phyloP scores from a whole-genome alignment of 2,888 invertebrate genomes.

The Phasia obesa region DNA sequence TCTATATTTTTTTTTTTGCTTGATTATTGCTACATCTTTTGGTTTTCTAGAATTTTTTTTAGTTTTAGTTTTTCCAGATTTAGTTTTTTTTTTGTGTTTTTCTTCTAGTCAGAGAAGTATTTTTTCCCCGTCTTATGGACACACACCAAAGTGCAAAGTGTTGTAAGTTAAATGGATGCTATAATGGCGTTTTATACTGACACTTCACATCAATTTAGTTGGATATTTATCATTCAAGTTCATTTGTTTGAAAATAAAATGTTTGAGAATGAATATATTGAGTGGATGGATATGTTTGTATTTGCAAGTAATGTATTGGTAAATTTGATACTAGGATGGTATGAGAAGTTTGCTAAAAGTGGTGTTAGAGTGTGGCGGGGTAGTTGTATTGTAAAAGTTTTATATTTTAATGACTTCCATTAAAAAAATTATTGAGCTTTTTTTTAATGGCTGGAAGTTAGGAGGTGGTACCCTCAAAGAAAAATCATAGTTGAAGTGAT shows the following conservation, averaged over 20 bases:
- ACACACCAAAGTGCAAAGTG: constrained; percentile 79
- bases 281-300: constrained; percentile 10
- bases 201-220: constrained; percentile 69
- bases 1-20: constrained; percentile 24
- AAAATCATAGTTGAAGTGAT: no score
- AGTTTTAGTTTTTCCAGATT: constrained; percentile 14
- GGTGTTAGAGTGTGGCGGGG: background rate
- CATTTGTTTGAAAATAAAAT: constrained; percentile 62
- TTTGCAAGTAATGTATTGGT: constrained; percentile 33
- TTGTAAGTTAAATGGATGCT: constrained; percentile 80
- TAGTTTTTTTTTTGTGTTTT: constrained; percentile 1
- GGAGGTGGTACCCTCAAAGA: no score
- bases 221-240: constrained; percentile 71
- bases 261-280: background rate
- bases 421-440: no score
- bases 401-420: no score
- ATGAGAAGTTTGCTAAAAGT: constrained; percentile 14
- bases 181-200: constrained; percentile 76
- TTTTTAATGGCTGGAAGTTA: no score
- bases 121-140: constrained; percentile 59
- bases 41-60: constrained; percentile 43
- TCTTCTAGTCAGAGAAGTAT: constrained; percentile 33
- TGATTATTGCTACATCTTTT: constrained; percentile 42
- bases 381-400: no score
- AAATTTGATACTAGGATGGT: constrained; percentile 10